Conservation (phyloP, 2,888 invertebrate species). For the Chymomyza fuscimana region DNA sequence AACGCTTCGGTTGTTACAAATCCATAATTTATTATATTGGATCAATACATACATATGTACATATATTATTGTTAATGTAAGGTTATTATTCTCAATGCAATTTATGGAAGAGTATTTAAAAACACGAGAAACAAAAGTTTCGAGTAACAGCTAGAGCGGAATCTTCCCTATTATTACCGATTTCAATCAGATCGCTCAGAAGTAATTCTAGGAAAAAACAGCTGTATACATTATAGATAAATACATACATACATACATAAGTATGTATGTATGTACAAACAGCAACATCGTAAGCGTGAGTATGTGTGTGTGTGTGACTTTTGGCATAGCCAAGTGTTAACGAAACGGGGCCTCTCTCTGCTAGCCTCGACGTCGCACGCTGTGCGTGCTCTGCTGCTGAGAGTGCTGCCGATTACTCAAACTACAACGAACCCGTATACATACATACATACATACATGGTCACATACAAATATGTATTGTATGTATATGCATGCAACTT, state of each 20-base stretch:
- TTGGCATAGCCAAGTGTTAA: slow-evolving; percentile 66
- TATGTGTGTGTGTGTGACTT: slow-evolving; percentile 50
- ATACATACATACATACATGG: too few relatives aligned
- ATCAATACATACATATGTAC: too few relatives aligned
- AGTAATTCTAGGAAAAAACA: not conserved
- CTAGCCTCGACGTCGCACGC: not conserved
- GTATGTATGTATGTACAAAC: not conserved
- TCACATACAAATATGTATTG: not conserved
- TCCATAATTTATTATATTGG: too few relatives aligned
- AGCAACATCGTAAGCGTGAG: slow-evolving; percentile 19
- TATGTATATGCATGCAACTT: not conserved
- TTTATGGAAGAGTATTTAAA: too few relatives aligned
- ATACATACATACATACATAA: not conserved
- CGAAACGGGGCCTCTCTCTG: slow-evolving; percentile 62
- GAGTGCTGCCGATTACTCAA: not conserved
- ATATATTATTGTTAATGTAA: too few relatives aligned
- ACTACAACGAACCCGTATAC: not conserved
- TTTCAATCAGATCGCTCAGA: not conserved
- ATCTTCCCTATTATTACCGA: not conserved
- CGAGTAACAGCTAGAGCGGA: too few relatives aligned
- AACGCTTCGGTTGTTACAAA: too few relatives aligned
- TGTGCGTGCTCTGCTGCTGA: not conserved
- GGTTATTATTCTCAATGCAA: too few relatives aligned
- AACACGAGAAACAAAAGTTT: too few relatives aligned
- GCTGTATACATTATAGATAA: not conserved